phyloP scores from a whole-genome alignment of 2,888 invertebrate genomes.

The Drosophila cognata region DNA sequence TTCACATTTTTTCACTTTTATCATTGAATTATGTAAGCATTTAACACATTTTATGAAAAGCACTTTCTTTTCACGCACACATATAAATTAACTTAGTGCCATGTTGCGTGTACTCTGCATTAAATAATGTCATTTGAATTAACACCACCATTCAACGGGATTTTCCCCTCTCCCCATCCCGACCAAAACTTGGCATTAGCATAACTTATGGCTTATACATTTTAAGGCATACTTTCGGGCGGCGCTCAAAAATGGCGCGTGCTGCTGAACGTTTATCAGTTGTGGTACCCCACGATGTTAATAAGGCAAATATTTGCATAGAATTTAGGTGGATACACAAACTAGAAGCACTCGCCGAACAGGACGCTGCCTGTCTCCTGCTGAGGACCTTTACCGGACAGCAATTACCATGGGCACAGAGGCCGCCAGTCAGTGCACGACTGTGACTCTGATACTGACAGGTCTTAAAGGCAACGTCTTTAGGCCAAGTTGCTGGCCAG shows the following conservation, averaged over 20 bases:
- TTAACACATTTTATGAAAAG: conserved; percentile 73
- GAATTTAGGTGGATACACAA: conserved; percentile 48
- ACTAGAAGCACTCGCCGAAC: conserved; percentile 34
- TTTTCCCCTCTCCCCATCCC: background rate
- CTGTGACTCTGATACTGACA: conserved; percentile 39
- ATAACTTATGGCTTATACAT: conserved; percentile 54
- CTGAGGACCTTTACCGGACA: conserved; percentile 25
- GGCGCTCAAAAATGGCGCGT: conserved; percentile 41
- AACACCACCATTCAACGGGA: conserved; percentile 60
- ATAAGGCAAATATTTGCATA: conserved; percentile 73
- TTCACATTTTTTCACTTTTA: conserved; percentile 48
- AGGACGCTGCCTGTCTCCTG: conserved; percentile 30
- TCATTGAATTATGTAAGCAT: conserved; percentile 70
- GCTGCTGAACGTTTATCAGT: conserved; percentile 39
- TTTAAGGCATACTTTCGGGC: conserved; percentile 63
- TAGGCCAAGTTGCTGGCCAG: conserved; percentile 39
- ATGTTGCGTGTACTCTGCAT: conserved; percentile 70
- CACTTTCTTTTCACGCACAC: conserved; percentile 72
- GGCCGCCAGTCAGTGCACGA: conserved; percentile 37
- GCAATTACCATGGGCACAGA: conserved; percentile 40
- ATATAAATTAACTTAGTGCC: conserved; percentile 19
- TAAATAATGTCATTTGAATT: conserved; percentile 78
- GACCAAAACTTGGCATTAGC: conserved; percentile 54
- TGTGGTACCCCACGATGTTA: conserved; percentile 48
- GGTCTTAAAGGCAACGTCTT: conserved; percentile 33